phyloP scores from a whole-genome alignment of 2,113 vertebrate species.

The Piprites chloris region DNA sequence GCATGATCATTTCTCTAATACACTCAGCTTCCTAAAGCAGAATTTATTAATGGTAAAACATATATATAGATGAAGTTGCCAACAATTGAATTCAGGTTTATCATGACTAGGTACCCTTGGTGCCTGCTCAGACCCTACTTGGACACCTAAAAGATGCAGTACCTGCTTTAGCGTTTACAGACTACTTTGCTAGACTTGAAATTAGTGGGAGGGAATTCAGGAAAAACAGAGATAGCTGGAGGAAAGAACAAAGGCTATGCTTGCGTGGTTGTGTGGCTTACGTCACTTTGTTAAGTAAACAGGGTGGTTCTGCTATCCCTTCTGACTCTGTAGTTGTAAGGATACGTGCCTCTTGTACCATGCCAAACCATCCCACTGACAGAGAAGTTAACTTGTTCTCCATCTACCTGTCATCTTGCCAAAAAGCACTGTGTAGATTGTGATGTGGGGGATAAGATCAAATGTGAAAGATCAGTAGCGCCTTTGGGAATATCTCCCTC shows the following conservation, averaged over 20 bases:
- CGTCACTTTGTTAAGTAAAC: not conserved
- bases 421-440: not conserved
- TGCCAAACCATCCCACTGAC: slow-evolving; percentile 30
- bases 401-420: slow-evolving; percentile 26
- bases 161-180: not conserved
- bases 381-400: not conserved
- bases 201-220: not conserved
- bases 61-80: not conserved
- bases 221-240: not conserved
- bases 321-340: not conserved
- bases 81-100: not conserved
- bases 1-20: not conserved
- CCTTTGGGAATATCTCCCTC: slow-evolving; percentile 23
- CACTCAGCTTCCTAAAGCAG: not conserved
- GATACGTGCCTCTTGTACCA: not conserved
- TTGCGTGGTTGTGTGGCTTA: not conserved
- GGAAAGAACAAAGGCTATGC: slow-evolving; percentile 15
- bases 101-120: not conserved
- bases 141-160: not conserved
- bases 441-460: slow-evolving; percentile 43
- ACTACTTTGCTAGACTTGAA: not conserved
- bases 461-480: not conserved
- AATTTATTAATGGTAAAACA: not conserved
- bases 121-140: not conserved
- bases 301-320: slow-evolving; percentile 18